Evolutionary conservation across 2,797 vertebrate species (phyloP).

Genomic region (Thunnus albacares): DNA sequence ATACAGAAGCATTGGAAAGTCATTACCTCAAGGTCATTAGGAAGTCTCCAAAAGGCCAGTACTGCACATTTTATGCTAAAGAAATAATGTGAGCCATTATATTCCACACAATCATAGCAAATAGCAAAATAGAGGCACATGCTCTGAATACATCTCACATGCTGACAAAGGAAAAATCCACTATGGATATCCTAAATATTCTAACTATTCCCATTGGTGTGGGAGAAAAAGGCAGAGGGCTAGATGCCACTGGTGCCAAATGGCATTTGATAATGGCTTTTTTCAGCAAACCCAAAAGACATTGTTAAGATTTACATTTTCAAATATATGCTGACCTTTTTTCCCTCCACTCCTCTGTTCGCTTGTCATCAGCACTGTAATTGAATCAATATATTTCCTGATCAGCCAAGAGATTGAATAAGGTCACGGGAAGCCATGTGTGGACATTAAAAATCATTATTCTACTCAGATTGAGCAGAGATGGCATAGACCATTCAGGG

Average conservation of each 20-base stretch:
- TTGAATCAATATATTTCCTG: slow-evolving; percentile 99
- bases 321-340: slow-evolving; percentile 99
- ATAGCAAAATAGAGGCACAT: slow-evolving; percentile 76
- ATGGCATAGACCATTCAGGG: slow-evolving; percentile 95
- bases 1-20: slow-evolving; percentile 71
- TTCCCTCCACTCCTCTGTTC: slow-evolving; percentile 93
- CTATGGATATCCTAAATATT: slow-evolving; percentile 79
- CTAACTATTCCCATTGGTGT: slow-evolving; percentile 88
- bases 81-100: slow-evolving; percentile 77
- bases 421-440: slow-evolving; percentile 99
- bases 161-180: slow-evolving; percentile 84
- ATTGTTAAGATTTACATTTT: slow-evolving; percentile 99
- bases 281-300: slow-evolving; percentile 94
- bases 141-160: slow-evolving; percentile 74
- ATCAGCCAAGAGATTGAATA: slow-evolving; percentile 99
- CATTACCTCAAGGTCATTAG: slow-evolving; percentile 81
- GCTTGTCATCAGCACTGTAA: slow-evolving; percentile 99
- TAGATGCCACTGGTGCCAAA: slow-evolving; percentile 92
- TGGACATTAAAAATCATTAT: slow-evolving; percentile 99
- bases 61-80: slow-evolving; percentile 71
- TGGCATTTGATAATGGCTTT: slow-evolving; percentile 98
- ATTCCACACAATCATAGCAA: slow-evolving; percentile 69
- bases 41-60: slow-evolving; percentile 72
- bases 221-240: slow-evolving; percentile 83
- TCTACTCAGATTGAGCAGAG: slow-evolving; percentile 98